Conservation (phyloP, 2,888 invertebrate genomes). For the Sinohyriopsis cumingii region DNA sequence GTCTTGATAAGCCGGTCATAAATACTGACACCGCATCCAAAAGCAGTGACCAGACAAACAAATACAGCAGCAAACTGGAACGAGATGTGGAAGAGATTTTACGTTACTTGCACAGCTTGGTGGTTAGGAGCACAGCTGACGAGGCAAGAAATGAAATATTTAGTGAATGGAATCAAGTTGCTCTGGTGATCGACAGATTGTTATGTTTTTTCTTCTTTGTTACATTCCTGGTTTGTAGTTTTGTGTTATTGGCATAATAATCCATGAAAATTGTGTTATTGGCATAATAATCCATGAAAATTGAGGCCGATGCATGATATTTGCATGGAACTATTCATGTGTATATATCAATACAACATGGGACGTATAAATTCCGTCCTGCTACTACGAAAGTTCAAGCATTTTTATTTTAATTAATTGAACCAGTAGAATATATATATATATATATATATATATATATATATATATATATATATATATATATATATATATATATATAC, state of each 20-base stretch:
- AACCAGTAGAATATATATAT: too few species aligned
- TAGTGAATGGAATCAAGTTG: slow-evolving; percentile 65
- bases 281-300: slow-evolving; percentile 21
- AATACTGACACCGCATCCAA: slow-evolving; percentile 6
- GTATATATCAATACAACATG: too few species aligned
- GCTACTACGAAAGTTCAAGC: too few species aligned
- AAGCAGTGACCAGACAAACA: slow-evolving; percentile 2
- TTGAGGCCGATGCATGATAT: slow-evolving; percentile 46
- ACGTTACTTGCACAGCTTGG: slow-evolving; percentile 49
- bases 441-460: too few species aligned
- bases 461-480: too few species aligned
- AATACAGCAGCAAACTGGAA: slow-evolving; percentile 43
- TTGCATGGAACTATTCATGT: too few species aligned
- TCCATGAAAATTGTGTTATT: slow-evolving; percentile 37
- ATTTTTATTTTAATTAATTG: too few species aligned
- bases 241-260: slow-evolving; percentile 48
- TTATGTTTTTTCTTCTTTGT: slow-evolving; percentile 57
- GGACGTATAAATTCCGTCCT: too few species aligned
- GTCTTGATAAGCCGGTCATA: slow-evolving; percentile 44
- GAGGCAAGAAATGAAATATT: slow-evolving; percentile 48
- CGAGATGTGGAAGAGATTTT: slow-evolving; percentile 57
- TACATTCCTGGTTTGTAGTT: slow-evolving; percentile 56
- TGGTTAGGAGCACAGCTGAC: slow-evolving; percentile 38
- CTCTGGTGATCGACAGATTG: slow-evolving; percentile 65
- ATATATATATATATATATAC: too few species aligned